phyloP scores from a whole-genome alignment of 2,113 vertebrate genomes.

The Pao palembangensis region DNA sequence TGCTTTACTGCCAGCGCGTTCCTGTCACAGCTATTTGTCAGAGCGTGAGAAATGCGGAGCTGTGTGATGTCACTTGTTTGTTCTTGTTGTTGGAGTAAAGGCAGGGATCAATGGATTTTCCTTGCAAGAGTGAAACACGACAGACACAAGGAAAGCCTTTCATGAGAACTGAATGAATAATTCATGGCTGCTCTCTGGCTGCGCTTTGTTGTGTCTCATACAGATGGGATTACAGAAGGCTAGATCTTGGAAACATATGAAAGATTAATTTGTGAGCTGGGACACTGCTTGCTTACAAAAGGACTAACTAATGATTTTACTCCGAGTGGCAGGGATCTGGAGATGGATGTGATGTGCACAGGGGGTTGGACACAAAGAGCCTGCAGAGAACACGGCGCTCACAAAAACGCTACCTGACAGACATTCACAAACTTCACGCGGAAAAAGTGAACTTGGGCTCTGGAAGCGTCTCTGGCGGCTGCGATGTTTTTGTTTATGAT shows the following conservation, averaged over 20 bases:
- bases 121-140: conserved; percentile 76
- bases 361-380: conserved; percentile 54
- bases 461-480: not conserved
- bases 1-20: conserved; percentile 32
- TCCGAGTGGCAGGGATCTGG: conserved; percentile 70
- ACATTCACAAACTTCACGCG: conserved; percentile 41
- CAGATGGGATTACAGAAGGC: conserved; percentile 81
- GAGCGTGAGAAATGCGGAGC: conserved; percentile 55
- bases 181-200: conserved; percentile 72
- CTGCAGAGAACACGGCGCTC: conserved; percentile 41
- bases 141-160: conserved; percentile 79
- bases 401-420: conserved; percentile 53
- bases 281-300: conserved; percentile 79
- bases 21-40: conserved; percentile 55
- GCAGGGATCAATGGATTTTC: conserved; percentile 77
- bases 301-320: conserved; percentile 79
- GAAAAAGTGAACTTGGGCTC: conserved; percentile 44
- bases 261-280: conserved; percentile 81
- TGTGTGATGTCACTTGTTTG: conserved; percentile 72
- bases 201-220: conserved; percentile 79
- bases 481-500: conserved; percentile 21
- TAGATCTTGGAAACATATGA: conserved; percentile 82
- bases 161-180: conserved; percentile 78
- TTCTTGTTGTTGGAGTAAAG: conserved; percentile 67
- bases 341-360: conserved; percentile 53